Percentiles rank a stretch among this genome's conserved stretches.
These are phyloP conservation scores for Lophotis ruficrista DNA, from an alignment of 2,113 vertebrate species.

Conservation along the genomic window DNA sequence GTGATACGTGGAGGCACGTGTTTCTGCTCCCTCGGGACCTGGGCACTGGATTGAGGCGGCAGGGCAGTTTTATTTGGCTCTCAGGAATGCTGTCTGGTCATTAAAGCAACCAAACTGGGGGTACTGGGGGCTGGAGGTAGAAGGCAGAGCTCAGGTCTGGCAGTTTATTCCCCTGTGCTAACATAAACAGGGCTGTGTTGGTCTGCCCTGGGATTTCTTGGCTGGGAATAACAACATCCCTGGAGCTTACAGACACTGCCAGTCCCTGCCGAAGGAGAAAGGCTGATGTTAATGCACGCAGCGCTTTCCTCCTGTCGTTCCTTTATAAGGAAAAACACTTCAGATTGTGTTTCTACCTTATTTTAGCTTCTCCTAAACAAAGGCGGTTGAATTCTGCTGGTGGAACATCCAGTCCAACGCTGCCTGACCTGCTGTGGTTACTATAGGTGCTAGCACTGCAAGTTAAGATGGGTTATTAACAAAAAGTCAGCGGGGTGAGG, in stretches of 20 bases:
- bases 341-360: constrained; percentile 13
- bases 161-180: not conserved
- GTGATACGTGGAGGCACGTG: fast-evolving
- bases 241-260: not conserved
- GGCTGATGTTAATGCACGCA: not conserved
- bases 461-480: not conserved
- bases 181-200: not conserved
- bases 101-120: not conserved
- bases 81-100: not conserved
- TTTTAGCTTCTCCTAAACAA: constrained; percentile 45
- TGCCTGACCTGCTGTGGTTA: not conserved
- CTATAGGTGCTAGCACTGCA: not conserved
- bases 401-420: not conserved
- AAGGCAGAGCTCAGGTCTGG: not conserved
- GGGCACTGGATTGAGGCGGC: not conserved
- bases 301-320: not conserved
- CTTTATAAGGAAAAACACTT: constrained; percentile 53
- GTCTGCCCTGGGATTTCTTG: not conserved
- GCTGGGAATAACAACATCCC: not conserved
- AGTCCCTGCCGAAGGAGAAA: not conserved
- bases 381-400: not conserved
- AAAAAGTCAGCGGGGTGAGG: fast-evolving
- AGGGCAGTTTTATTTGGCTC: not conserved
- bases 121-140: not conserved
- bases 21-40: not conserved